Evolutionary conservation across 2,797 vertebrate species (phyloP).

Genomic region (Gambelia wislizenii): DNA sequence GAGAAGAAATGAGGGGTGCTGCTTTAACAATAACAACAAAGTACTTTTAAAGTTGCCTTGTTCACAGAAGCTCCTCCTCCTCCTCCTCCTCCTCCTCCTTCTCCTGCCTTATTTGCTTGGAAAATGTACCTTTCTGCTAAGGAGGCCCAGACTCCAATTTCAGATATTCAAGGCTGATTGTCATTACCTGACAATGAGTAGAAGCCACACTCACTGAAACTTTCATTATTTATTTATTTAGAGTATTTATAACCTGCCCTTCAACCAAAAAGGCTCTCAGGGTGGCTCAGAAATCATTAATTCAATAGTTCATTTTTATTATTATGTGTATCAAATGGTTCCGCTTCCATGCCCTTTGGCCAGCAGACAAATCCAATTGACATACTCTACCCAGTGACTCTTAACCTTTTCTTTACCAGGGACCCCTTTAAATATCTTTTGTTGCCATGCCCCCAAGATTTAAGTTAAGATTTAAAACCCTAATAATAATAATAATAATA

Average conservation of each 20-base stretch:
- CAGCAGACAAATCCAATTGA: neutral
- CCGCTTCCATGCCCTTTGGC: neutral
- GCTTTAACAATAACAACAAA: neutral
- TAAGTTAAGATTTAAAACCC: no score
- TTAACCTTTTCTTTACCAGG: no score
- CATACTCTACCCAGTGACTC: no score
- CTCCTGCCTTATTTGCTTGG: neutral
- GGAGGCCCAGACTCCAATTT: neutral
- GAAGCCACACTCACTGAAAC: neutral
- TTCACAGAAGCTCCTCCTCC: neutral
- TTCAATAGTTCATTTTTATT: neutral
- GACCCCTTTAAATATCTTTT: no score
- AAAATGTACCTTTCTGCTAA: neutral
- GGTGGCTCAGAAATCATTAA: neutral
- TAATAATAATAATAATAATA: no score
- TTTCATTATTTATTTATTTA: neutral
- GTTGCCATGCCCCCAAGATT: no score
- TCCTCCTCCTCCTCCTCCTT: neutral
- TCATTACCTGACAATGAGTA: neutral
- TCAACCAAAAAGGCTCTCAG: no score
- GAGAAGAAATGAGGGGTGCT: neutral
- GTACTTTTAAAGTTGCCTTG: neutral
- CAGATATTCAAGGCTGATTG: neutral
- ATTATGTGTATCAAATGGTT: neutral
- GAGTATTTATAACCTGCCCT: no score